Evolutionary conservation across 1,140 invertebrate genomes (phyloP), one percentile per base, ranked within the genome.

Genomic region (Parapsyche elsis): DNA sequence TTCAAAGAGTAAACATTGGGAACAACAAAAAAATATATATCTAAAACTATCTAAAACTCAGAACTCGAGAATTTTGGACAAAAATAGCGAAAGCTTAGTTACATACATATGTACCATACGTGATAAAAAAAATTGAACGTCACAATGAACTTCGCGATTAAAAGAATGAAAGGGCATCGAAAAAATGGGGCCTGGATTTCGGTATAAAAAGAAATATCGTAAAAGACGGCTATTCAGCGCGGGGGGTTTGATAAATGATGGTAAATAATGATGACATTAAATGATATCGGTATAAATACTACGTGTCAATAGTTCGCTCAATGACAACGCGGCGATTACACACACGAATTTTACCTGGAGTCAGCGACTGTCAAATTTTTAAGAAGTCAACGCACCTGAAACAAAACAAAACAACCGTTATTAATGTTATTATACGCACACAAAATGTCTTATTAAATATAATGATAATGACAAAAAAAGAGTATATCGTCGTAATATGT

Each of bases 341-440:
- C 45, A 64, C 64, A 67, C 57, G 9, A 38, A 4, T 38, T 61
- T 61, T 61, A 61, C 57, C 57, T 61, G 57, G 57, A 61, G n/a
- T 53, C 12, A 12, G 4, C 10, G 12, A 53, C 49, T 53, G 49
- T 12, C 49, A 53, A 53, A 53, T 53, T 1, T 53, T 53, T 5
- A 5, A 53, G 16, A 67, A 67, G 64, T 67, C 64, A 67, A 67
- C 64, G 24, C 24, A 67, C 64, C 64, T 67, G 64, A 26, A 67
- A 67, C 64, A 67, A 61, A 61, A 67, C 64, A 67, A 67, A 67
- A 67, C 10, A 12, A 67, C 24, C 64, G 64, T 67, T 67, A 67
- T 23, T 67, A n/a, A n/a, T n/a, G n/a, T n/a, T n/a, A 67, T 61
- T 12, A 21, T 61, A 23, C 21, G 16, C 21, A 16, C 16, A 16